A percentile compares a stretch with the other conserved stretches of the same genome.
Conservation (phyloP, 2,888 invertebrate species). For the Drosophila multiciliata region DNA sequence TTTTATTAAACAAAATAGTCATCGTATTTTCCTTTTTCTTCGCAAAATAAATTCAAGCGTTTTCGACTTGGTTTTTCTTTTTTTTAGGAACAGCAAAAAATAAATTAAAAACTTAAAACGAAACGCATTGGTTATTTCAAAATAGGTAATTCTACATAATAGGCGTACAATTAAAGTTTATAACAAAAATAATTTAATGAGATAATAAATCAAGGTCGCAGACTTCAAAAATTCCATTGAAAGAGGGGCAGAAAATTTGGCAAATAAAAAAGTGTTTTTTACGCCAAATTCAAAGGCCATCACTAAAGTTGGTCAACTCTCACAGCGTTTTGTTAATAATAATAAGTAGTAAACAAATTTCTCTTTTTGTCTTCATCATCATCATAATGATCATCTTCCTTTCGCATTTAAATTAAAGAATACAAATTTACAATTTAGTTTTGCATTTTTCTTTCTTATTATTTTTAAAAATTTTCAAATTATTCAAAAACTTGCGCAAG, state of each 20-base stretch:
- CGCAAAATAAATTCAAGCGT: constrained; percentile 67
- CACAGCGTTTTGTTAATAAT: constrained; percentile 71
- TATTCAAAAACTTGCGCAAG: constrained; percentile 37
- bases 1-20: constrained; percentile 80
- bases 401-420: constrained; percentile 40
- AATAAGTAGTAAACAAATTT: constrained; percentile 53
- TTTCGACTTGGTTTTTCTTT: constrained; percentile 52
- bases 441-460: constrained; percentile 51
- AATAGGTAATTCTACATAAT: constrained; percentile 71
- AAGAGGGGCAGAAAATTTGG: constrained; percentile 46
- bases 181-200: constrained; percentile 81
- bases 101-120: constrained; percentile 79
- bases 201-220: constrained; percentile 81
- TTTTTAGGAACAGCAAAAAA: constrained; percentile 79
- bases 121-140: constrained; percentile 56
- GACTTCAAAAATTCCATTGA: constrained; percentile 79
- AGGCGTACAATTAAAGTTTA: constrained; percentile 76
- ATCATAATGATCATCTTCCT: constrained; percentile 14
- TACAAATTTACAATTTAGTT: constrained; percentile 38
- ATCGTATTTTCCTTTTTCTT: constrained; percentile 53
- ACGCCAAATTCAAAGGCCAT: constrained; percentile 67
- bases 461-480: constrained; percentile 54
- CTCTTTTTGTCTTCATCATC: constrained; percentile 13
- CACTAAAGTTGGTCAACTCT: constrained; percentile 76
- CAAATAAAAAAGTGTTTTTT: constrained; percentile 39